Base-by-base conservation (phyloP, 2,888 invertebrate species). In the Pocota personata region DNA sequence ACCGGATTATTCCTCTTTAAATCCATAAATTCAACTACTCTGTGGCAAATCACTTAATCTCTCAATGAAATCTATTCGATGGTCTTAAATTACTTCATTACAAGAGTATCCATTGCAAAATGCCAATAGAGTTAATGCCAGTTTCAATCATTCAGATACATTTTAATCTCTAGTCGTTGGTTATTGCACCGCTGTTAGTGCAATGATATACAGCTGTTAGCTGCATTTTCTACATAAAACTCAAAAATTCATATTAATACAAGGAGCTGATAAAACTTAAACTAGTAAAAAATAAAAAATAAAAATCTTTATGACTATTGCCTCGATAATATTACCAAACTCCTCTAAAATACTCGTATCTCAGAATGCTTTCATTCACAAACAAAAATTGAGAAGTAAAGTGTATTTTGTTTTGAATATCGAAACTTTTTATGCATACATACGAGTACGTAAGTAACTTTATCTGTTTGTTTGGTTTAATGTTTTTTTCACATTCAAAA, bases 391-490 rank as follows among this genome's bases (percentile, higher is more conserved):
- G 21, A 64, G 24, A 75, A 46, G 55, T 57, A n/a, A 75, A 64
- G 21, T 30, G 7, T 14, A 40, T 60, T 19, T 10, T n/a, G 46
- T 43, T 48, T 40, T 37, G 7, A 46, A 37, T 37, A 67, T 67
- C 19, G 40, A 64, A 21, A 64, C 64, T 27, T 19, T 24, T 19
- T 24, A 37, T 67, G 50, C 24, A 32, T 27, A n/a, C n/a, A n/a
- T n/a, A n/a, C n/a, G n/a, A n/a, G n/a, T n/a, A n/a, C n/a, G 24
- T 10, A 55, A 64, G 75, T 43, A 75, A 75, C 46, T 64, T 32
- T 46, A 75, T 64, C 55, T 75, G 55, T 66, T 55, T 57, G 32
- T 30, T 64, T 64, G 43, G 32, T 37, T 66, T 14, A n/a, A 8
- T 7, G 35, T 66, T 21, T n/a, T 4, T 21, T 50, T 32, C 1